These are phyloP conservation scores for Phengaris arion DNA, from an alignment of 2,888 invertebrate genomes.

Conservation along the genomic window DNA sequence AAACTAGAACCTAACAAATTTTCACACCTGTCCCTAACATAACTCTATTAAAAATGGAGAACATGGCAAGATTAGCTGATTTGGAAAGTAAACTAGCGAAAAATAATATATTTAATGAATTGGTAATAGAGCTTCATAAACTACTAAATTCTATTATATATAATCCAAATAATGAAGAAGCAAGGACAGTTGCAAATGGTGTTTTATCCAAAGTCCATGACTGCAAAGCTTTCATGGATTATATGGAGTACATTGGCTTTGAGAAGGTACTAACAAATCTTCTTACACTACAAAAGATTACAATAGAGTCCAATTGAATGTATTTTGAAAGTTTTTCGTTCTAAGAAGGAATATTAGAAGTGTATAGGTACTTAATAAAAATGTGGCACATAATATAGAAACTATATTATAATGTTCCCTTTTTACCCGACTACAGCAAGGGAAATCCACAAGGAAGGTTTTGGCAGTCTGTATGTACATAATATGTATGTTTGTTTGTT, in stretches of 20 bases:
- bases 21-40: neutral
- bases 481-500: too few species aligned
- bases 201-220: conserved; percentile 49
- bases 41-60: conserved; percentile 58
- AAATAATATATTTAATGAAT: conserved; percentile 53
- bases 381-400: too few species aligned
- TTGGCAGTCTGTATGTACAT: too few species aligned
- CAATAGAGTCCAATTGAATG: neutral
- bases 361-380: too few species aligned
- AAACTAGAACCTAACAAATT: neutral
- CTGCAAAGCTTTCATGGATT: conserved; percentile 55
- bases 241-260: conserved; percentile 68
- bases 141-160: conserved; percentile 60
- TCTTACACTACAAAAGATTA: neutral
- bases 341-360: too few species aligned
- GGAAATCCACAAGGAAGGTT: too few species aligned
- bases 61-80: conserved; percentile 68
- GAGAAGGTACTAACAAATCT: conserved; percentile 49
- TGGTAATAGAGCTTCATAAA: conserved; percentile 58
- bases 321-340: neutral
- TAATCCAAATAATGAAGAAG: conserved; percentile 60
- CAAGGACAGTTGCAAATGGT: conserved; percentile 55
- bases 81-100: conserved; percentile 63
- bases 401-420: too few species aligned
- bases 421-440: too few species aligned